Conservation (phyloP, 2,113 vertebrate genomes). For the Anoplopoma fimbria region DNA sequence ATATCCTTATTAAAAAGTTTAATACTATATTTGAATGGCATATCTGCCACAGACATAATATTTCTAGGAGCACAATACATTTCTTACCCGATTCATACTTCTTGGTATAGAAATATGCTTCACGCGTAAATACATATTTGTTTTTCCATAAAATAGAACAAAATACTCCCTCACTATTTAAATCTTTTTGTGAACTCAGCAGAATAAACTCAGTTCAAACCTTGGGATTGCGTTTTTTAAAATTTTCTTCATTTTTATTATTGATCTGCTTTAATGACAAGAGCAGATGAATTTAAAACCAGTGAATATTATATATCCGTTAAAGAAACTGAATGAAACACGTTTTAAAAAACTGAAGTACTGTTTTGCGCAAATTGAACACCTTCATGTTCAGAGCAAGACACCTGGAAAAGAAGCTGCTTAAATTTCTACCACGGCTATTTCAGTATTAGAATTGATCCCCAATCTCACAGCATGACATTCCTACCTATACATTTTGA, state of each 20-base stretch:
- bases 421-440: neutral
- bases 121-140: neutral
- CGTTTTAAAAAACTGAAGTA: neutral
- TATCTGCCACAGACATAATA: neutral
- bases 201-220: neutral
- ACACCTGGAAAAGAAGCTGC: neutral
- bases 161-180: neutral
- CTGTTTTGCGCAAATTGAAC: slow-evolving; percentile 1
- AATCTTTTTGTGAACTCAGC: neutral
- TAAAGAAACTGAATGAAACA: neutral
- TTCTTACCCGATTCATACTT: neutral
- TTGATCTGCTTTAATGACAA: neutral
- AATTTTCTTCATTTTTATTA: neutral
- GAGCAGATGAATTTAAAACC: neutral
- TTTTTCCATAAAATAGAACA: neutral
- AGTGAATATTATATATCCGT: neutral
- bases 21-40: neutral
- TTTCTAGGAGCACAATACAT: neutral
- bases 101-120: neutral
- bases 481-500: slow-evolving; percentile 20
- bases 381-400: neutral
- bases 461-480: neutral
- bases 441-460: slow-evolving; percentile 25
- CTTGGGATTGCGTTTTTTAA: neutral
- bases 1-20: neutral